These are phyloP conservation scores for Sapajus apella DNA, from an alignment of 2,113 vertebrate genomes.

Conservation along the genomic window DNA sequence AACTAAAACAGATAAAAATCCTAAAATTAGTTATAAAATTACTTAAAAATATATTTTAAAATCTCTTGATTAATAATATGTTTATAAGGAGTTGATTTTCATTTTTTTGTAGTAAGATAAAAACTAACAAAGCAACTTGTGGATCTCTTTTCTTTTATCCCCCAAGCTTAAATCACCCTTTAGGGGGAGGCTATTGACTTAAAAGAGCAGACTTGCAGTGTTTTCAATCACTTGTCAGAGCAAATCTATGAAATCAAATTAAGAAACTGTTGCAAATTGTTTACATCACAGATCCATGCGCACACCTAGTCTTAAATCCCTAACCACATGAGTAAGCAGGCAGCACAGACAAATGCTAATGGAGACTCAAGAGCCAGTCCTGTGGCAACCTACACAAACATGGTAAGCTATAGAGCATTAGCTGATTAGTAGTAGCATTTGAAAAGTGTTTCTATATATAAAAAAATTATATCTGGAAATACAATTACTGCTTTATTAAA, in stretches of 20 bases:
- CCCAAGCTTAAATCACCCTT: neutral
- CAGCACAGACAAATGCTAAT: neutral
- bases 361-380: neutral
- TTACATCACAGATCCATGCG: neutral
- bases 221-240: neutral
- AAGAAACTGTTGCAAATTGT: neutral
- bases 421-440: neutral
- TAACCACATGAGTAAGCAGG: neutral
- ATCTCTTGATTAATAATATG: neutral
- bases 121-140: neutral
- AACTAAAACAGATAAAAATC: neutral
- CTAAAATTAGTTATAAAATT: neutral
- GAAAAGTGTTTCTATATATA: neutral
- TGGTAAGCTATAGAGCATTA: neutral
- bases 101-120: neutral
- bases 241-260: neutral
- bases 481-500: conserved; percentile 13
- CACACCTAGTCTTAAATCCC: neutral
- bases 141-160: neutral
- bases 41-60: neutral
- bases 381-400: neutral
- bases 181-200: neutral
- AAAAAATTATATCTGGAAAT: conserved; percentile 24
- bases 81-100: neutral
- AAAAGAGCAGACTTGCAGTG: neutral